These are phyloP conservation scores for Dryococelus australis DNA, from an alignment of 2,888 invertebrate species.

Conservation along the genomic window DNA sequence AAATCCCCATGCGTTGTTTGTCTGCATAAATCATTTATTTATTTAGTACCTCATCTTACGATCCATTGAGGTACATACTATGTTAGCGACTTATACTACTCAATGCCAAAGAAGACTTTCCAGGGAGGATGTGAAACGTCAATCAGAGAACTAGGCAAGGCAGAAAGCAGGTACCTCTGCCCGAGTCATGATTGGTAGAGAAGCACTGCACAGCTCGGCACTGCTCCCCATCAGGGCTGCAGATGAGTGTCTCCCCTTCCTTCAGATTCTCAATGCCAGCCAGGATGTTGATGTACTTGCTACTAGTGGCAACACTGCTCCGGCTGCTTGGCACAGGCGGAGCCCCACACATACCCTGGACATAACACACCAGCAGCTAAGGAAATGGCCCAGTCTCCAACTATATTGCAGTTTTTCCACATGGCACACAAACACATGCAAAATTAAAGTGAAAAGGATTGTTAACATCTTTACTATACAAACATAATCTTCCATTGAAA, in stretches of 20 bases:
- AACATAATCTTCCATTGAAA: too few species aligned
- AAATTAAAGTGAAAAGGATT: too few species aligned
- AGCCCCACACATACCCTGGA: conserved; percentile 39
- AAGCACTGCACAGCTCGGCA: conserved; percentile 44
- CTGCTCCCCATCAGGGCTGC: conserved; percentile 42
- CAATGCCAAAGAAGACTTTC: too few species aligned
- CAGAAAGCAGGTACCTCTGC: not conserved
- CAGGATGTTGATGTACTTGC: conserved; percentile 26
- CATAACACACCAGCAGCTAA: not conserved
- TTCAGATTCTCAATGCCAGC: conserved; percentile 34
- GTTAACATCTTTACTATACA: too few species aligned
- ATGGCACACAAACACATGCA: too few species aligned
- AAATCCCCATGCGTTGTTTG: too few species aligned
- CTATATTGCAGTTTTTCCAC: not conserved
- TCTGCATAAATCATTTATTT: too few species aligned
- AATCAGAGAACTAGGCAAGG: too few species aligned
- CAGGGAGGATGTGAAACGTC: too few species aligned
- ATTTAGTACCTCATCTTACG: too few species aligned
- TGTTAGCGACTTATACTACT: too few species aligned
- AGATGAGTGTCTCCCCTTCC: conserved; percentile 41
- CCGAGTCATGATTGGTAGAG: conserved; percentile 42
- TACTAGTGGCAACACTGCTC: conserved; percentile 28
- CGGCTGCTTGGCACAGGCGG: not conserved
- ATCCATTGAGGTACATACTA: too few species aligned
- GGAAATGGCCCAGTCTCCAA: not conserved